Evolutionary conservation across 2,888 invertebrate species (phyloP).

Genomic region (Trichacis sp.): DNA sequence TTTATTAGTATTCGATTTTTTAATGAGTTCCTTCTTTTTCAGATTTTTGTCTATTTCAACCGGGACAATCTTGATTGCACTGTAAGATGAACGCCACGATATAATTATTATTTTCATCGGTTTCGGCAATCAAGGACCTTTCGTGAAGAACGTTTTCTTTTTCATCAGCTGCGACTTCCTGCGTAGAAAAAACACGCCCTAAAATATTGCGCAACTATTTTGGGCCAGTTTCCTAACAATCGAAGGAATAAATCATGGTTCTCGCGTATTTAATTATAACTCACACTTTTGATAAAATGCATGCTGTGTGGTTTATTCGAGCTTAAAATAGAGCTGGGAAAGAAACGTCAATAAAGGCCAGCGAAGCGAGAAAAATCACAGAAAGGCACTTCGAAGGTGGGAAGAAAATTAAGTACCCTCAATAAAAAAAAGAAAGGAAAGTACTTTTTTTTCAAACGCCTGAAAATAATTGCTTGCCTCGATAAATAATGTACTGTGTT

Average conservation of each 20-base stretch:
- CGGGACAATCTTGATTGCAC: background rate
- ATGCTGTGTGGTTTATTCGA: background rate
- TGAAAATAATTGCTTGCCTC: too few species aligned
- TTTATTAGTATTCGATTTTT: too few species aligned
- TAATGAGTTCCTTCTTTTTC: too few species aligned
- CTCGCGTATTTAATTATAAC: background rate
- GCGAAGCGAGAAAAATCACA: slow-evolving; percentile 5
- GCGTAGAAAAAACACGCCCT: background rate
- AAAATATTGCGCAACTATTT: background rate
- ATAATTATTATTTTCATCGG: background rate
- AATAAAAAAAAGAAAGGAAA: background rate
- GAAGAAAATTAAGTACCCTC: background rate
- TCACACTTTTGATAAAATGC: background rate
- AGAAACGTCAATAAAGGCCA: slow-evolving; percentile 4
- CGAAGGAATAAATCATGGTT: background rate
- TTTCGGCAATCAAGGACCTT: background rate
- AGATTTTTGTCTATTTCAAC: too few species aligned
- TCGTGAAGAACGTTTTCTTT: background rate
- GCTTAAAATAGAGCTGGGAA: background rate
- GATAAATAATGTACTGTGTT: too few species aligned
- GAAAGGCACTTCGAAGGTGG: slow-evolving; percentile 1
- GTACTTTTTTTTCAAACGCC: background rate
- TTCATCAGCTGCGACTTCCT: slow-evolving; percentile 1
- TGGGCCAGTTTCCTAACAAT: background rate
- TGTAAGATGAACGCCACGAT: background rate